phyloP scores from a whole-genome alignment of 2,797 vertebrate species.

The Eupleurogrammus muticus region DNA sequence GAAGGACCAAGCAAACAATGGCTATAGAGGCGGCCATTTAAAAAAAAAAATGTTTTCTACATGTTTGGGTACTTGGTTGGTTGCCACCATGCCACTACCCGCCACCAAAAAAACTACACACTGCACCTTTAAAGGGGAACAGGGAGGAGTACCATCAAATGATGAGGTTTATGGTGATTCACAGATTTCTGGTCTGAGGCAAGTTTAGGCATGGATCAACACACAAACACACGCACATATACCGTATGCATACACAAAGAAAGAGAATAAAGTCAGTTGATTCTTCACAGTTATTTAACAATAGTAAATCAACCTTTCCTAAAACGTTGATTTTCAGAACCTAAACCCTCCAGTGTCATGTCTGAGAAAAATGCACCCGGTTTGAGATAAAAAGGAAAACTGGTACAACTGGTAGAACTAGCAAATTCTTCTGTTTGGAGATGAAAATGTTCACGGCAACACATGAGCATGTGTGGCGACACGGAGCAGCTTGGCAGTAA shows the following conservation, averaged over 20 bases:
- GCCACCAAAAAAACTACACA: too few species aligned
- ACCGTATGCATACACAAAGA: neutral
- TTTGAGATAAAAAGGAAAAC: neutral
- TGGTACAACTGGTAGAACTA: neutral
- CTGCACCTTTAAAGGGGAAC: neutral
- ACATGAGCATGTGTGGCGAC: neutral
- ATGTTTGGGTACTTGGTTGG: too few species aligned
- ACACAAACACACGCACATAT: slow-evolving; percentile 14
- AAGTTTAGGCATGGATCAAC: slow-evolving; percentile 4
- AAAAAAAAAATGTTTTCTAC: too few species aligned
- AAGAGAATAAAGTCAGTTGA: slow-evolving; percentile 4
- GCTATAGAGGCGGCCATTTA: too few species aligned
- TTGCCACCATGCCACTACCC: too few species aligned
- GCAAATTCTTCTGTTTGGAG: slow-evolving; percentile 8
- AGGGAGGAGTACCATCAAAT: slow-evolving; percentile 1
- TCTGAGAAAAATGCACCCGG: neutral
- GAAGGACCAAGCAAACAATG: too few species aligned
- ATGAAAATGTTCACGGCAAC: neutral
- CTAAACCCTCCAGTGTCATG: neutral
- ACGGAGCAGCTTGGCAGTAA: slow-evolving; percentile 33
- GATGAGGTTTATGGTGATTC: slow-evolving; percentile 24
- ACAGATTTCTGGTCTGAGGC: neutral
- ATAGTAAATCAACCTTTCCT: too few species aligned
- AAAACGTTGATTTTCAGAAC: too few species aligned
- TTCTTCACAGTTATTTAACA: neutral